Conservation (phyloP, 2,113 vertebrate species). For the Asarcornis scutulata region DNA sequence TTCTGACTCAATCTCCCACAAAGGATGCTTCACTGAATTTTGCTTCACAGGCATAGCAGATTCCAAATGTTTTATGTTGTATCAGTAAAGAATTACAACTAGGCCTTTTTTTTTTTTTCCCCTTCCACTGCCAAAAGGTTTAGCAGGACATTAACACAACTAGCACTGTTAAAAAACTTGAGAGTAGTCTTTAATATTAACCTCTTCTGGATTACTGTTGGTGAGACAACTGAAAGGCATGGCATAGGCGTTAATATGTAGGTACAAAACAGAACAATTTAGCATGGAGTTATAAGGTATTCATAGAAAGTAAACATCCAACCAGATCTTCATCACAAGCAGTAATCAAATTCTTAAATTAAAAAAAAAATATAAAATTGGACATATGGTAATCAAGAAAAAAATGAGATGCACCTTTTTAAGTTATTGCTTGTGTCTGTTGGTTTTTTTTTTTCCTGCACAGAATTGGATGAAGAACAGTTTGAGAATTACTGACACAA, state of each 20-base stretch:
- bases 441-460: neutral
- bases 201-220: neutral
- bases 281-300: neutral
- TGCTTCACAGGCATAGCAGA: neutral
- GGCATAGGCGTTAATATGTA: neutral
- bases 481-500: conserved; percentile 80
- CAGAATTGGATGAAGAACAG: conserved; percentile 99
- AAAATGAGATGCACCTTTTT: neutral
- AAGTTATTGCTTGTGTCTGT: neutral
- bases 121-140: neutral
- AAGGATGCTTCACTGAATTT: neutral
- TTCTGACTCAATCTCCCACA: neutral
- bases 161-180: neutral
- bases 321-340: neutral
- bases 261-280: neutral
- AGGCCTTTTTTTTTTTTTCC: neutral
- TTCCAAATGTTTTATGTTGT: neutral
- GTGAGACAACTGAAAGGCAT: neutral
- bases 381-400: neutral
- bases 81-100: neutral
- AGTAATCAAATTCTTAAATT: neutral
- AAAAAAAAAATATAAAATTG: neutral
- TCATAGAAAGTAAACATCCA: neutral
- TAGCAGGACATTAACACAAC: neutral
- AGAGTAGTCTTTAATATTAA: neutral